Conservation (phyloP, 2,888 invertebrate genomes). For the Rotaria macrura region DNA sequence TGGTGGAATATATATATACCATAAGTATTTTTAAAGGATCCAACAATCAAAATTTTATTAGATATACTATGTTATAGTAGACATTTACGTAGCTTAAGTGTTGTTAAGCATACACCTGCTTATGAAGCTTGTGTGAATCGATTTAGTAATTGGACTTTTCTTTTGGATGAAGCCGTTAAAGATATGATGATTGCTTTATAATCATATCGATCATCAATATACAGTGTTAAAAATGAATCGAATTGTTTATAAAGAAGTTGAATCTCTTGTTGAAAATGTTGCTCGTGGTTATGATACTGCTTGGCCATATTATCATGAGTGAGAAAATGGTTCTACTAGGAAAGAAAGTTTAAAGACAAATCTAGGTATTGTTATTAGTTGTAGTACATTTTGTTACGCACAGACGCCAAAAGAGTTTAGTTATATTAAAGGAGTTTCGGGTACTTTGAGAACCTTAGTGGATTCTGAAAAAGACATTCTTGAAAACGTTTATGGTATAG, state of each 20-base stretch:
- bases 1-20: slow-evolving; percentile 12
- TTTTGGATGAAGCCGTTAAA: background rate
- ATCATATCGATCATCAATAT: background rate
- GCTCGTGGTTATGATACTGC: background rate
- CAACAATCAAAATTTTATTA: background rate
- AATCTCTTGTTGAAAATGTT: background rate
- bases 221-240: background rate
- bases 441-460: background rate
- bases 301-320: background rate
- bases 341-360: background rate
- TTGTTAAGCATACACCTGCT: background rate
- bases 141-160: slow-evolving; percentile 6
- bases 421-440: background rate
- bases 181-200: background rate
- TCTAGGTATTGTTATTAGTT: background rate
- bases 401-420: background rate
- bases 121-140: background rate
- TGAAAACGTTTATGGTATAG: background rate
- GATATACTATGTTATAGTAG: background rate
- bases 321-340: background rate
- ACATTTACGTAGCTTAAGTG: background rate
- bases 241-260: background rate
- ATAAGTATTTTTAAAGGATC: background rate
- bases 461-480: background rate
- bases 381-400: background rate